phyloP scores from a whole-genome alignment of 2,888 invertebrate species.

The Odontocerum albicorne region DNA sequence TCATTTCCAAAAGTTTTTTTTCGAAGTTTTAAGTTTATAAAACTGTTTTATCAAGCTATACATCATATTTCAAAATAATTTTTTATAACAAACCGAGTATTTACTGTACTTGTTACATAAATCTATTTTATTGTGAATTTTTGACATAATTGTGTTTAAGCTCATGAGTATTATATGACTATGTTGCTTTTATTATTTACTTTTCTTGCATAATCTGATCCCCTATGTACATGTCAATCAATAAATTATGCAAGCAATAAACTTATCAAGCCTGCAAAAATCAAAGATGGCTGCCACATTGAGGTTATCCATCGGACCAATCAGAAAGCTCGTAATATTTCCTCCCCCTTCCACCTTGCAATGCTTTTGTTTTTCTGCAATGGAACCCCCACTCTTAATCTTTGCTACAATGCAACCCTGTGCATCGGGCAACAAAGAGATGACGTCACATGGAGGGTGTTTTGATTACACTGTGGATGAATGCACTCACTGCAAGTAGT shows the following conservation, averaged over 20 bases:
- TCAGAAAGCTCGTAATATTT: conserved; percentile 13
- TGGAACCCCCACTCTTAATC: conserved; percentile 14
- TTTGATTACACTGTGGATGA: conserved; percentile 13
- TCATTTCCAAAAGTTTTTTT: too few relatives aligned
- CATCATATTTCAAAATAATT: too few relatives aligned
- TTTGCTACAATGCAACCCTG: conserved; percentile 16
- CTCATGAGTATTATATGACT: too few relatives aligned
- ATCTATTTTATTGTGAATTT: too few relatives aligned
- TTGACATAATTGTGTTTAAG: too few relatives aligned
- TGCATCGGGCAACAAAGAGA: conserved; percentile 10
- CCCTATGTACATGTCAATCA: neutral
- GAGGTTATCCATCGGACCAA: conserved; percentile 20
- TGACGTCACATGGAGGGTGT: conserved; percentile 19
- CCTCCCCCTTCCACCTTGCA: conserved; percentile 10
- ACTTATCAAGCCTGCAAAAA: conserved; percentile 15
- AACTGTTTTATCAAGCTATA: too few relatives aligned
- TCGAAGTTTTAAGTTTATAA: too few relatives aligned
- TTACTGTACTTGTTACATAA: too few relatives aligned
- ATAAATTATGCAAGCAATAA: conserved; percentile 6
- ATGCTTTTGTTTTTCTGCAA: conserved; percentile 25
- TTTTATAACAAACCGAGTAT: too few relatives aligned
- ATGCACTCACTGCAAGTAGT: neutral
- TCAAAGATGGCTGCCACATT: conserved; percentile 22
- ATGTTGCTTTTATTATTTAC: too few relatives aligned
- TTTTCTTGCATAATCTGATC: neutral